Evolutionary conservation across 1,140 invertebrate genomes (phyloP), one percentile per base, ranked within the genome.

Genomic region (Anthonomus grandis): DNA sequence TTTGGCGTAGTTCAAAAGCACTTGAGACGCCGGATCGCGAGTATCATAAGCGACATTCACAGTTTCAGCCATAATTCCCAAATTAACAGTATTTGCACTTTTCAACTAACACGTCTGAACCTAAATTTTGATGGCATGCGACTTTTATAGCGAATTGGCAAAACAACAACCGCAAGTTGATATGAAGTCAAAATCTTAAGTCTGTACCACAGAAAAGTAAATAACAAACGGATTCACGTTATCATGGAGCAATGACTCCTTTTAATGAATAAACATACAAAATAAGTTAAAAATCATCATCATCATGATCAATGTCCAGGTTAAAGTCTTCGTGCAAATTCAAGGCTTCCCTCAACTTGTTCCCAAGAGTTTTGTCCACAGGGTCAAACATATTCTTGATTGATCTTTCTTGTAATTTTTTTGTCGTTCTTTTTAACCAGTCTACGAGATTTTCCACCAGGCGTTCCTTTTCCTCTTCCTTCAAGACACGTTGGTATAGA

Each of bases 401-500:
- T 0, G 87, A 86, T 38, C 89, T 79, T 58, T 91, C 86, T 72
- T 93, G 87, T 64, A 98, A 83, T 70, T 95, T 93, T 18, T 79
- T 81, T 38, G 89, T 84, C 24, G 93, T 90, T 64, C 85, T 77
- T 56, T 82, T 83, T 31, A 97, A 68, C 73, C 87, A 83, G 3
- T 75, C 83, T 2, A 85, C 90, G 71, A 97, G 85, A 68, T 97
- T 97, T 42, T 84, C 74, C 1, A 90, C 84, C 50, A 93, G 71
- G 31, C 91, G 79, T 39, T 80, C 76, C 60, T 83, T 84, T 58
- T 85, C 90, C 2, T 82, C 83, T 12, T 82, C 79, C 57, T 84
- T 82, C 42, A 97, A 69, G 1, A 91, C 86, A 56, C 90, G 83
- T 25, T 82, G 83, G 80, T 87, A 98, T 72, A 97, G 93, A 5